These are phyloP conservation scores for Agonum fuliginosum DNA, from an alignment of 2,888 invertebrate genomes.

Conservation along the genomic window DNA sequence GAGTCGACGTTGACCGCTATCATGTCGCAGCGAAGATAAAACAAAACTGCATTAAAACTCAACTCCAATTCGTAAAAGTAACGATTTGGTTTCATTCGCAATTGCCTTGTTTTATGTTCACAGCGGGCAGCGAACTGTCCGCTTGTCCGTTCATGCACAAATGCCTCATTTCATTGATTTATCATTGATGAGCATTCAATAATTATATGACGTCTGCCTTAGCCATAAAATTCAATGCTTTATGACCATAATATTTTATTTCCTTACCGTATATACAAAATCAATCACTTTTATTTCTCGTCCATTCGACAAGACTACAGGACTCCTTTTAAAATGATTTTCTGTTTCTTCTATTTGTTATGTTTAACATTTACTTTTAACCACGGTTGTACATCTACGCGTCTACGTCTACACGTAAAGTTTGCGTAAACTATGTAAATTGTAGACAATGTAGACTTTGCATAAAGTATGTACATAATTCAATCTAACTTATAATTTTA, in stretches of 20 bases:
- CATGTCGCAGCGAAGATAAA: slow-evolving; percentile 50
- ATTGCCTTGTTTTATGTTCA: slow-evolving; percentile 44
- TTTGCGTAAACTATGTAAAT: no score
- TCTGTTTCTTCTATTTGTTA: no score
- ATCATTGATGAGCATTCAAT: slow-evolving; percentile 20
- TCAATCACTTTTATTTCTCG: background rate
- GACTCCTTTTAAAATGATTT: slow-evolving; percentile 5
- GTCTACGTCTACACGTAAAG: no score
- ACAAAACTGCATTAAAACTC: slow-evolving; percentile 54
- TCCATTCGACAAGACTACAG: no score
- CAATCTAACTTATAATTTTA: no score
- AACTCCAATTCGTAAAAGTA: slow-evolving; percentile 44
- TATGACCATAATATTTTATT: slow-evolving; percentile 25
- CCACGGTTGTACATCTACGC: no score
- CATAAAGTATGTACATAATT: no score
- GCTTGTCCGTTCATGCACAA: background rate
- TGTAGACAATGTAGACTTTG: no score
- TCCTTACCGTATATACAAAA: background rate
- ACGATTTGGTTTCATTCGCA: slow-evolving; percentile 40
- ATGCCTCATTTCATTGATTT: slow-evolving; percentile 5
- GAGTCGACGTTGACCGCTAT: slow-evolving; percentile 24
- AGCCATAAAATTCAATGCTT: slow-evolving; percentile 11
- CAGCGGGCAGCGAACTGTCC: background rate
- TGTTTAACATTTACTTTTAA: no score
- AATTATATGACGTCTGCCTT: slow-evolving; percentile 1